These are phyloP conservation scores for Drosophila histrio DNA, from an alignment of 2,888 invertebrate species.

Conservation along the genomic window DNA sequence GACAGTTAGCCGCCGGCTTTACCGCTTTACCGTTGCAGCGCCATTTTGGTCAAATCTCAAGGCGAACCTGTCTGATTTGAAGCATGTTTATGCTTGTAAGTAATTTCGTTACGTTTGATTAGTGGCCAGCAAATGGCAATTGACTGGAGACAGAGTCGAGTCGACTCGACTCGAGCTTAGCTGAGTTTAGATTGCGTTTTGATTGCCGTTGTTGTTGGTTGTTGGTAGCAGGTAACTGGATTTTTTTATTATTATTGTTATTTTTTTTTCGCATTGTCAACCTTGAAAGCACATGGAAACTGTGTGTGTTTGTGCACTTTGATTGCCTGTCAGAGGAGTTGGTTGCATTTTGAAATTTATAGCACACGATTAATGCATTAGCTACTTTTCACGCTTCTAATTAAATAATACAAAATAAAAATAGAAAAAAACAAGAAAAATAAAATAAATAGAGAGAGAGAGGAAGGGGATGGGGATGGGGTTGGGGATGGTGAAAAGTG, in stretches of 20 bases:
- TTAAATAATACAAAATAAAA: conserved; percentile 28
- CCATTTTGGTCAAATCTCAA: conserved; percentile 81
- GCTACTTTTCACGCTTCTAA: conserved; percentile 62
- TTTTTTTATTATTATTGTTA: conserved; percentile 46
- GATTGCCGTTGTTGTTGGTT: no score
- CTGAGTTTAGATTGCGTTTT: conserved; percentile 28
- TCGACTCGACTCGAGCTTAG: conserved; percentile 20
- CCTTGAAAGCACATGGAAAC: conserved; percentile 71
- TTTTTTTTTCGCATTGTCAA: conserved; percentile 46
- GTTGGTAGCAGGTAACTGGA: conserved; percentile 58
- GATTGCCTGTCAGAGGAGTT: conserved; percentile 62
- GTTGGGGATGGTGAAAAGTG: background rate
- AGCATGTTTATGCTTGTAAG: conserved; percentile 70
- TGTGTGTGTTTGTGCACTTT: conserved; percentile 52
- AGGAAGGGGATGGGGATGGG: background rate
- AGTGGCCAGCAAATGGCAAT: conserved; percentile 77
- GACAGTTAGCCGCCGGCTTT: conserved; percentile 58
- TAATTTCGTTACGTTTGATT: conserved; percentile 77
- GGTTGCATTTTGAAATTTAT: conserved; percentile 65
- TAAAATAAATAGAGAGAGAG: background rate
- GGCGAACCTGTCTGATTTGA: conserved; percentile 81
- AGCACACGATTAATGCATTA: conserved; percentile 78
- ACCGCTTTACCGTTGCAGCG: conserved; percentile 61
- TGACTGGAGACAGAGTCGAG: conserved; percentile 48
- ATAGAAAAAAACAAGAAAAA: background rate